Evolutionary conservation across 2,797 vertebrate genomes (phyloP), one percentile per base, ranked within the genome.

Genomic region (Knipowitschia caucasica): DNA sequence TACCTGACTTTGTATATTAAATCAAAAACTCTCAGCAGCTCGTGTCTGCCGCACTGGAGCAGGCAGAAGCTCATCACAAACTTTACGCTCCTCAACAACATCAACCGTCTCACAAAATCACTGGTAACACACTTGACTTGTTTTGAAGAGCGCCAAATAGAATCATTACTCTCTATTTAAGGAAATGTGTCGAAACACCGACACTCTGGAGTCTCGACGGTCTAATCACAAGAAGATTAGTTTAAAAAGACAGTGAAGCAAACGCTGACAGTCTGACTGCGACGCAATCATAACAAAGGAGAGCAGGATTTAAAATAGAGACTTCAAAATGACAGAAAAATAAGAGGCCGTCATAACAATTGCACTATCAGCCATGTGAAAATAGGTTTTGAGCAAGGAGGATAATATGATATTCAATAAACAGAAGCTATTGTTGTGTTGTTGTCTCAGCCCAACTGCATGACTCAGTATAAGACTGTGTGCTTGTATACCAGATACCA

Each of bases 191-290:
- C 77, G 75, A 84, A 79, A 83, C 82, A 83, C 67, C 71, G 45
- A 69, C 73, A 78, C 59, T 61, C 77, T 83, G 64, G n/a, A n/a
- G n/a, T n/a, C n/a, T n/a, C n/a, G n/a, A n/a, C n/a, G n/a, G n/a
- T n/a, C n/a, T 85, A 87, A 88, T 85, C 81, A 83, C 59, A 62
- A 50, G 73, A 69, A 80, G 71, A 82, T 77, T 73, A 56, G 64
- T 56, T 43, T 64, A 51, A 53, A 71, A 56, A 61, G 68, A 54
- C 63, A 64, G 75, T 82, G 56, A 75, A 43, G 24, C 70, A 78
- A 69, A 81, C 78, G 52, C 64, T 62, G 67, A 80, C 66, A 57
- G 62, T 33, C 26, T 66, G 76, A 65, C 46, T 43, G 52, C 53
- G 30, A 49, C 26, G 67, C 26, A 42, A 42, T 29, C 17, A 40